Evolutionary conservation across 2,113 vertebrate species (phyloP).

Genomic region (Podarcis raffonei): DNA sequence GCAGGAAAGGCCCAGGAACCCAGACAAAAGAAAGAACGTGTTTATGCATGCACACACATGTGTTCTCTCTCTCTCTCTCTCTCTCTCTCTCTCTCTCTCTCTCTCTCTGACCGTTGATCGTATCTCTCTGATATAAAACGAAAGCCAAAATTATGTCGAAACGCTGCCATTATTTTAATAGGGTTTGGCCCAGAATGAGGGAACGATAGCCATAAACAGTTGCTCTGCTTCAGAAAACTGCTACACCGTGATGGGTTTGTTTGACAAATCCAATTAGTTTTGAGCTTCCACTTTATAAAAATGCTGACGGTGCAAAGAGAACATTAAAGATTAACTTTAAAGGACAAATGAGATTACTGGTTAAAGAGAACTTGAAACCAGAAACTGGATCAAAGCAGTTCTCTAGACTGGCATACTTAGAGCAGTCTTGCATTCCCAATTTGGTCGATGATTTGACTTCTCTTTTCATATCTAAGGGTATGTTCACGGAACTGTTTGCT

Average conservation of each 20-base stretch:
- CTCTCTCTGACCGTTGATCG: not conserved
- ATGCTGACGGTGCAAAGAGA: conserved; percentile 56
- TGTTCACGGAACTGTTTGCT: too few species aligned
- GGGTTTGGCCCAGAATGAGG: not conserved
- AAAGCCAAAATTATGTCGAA: not conserved
- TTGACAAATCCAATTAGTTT: conserved; percentile 62
- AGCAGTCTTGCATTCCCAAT: conserved; percentile 2
- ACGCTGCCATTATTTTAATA: not conserved
- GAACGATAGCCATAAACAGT: not conserved
- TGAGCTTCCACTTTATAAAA: conserved; percentile 52
- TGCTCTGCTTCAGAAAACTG: conserved; percentile 19
- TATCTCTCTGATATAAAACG: not conserved
- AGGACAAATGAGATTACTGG: conserved; percentile 55
- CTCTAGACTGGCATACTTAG: conserved; percentile 20
- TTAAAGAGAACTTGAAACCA: not conserved
- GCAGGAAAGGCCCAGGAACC: too few species aligned
- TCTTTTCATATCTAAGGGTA: not conserved
- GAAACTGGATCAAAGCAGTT: conserved; percentile 10
- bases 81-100: too few species aligned
- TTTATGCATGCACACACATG: too few species aligned
- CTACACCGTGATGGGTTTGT: conserved; percentile 15
- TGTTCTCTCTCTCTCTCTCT: too few species aligned
- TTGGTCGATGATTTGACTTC: not conserved
- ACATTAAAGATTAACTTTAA: conserved; percentile 41
- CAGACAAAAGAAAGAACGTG: too few species aligned